phyloP scores from a whole-genome alignment of 2,888 invertebrate species.

The Ctena decussata region DNA sequence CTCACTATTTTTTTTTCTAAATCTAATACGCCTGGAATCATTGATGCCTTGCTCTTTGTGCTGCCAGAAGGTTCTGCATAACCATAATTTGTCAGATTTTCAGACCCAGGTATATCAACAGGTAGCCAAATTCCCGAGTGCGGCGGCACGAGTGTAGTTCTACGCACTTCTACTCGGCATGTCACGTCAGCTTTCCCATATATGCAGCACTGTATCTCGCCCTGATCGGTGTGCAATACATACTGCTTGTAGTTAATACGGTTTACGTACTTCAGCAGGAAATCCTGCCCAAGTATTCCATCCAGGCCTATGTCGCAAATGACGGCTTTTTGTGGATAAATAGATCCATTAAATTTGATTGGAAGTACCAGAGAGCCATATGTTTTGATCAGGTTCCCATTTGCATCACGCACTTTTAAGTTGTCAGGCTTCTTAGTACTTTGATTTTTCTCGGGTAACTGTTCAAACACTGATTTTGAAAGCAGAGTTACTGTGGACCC shows the following conservation, averaged over 20 bases:
- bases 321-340: not conserved
- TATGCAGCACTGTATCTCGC: slow-evolving; percentile 12
- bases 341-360: not conserved
- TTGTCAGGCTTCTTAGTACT: not conserved
- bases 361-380: not conserved
- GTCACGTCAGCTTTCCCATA: not conserved
- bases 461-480: not conserved
- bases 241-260: not conserved
- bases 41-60: not conserved
- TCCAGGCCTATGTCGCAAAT: slow-evolving; percentile 6
- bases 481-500: too few relatives aligned
- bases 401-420: not conserved
- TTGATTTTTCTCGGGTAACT: not conserved
- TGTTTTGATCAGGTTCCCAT: slow-evolving; percentile 7
- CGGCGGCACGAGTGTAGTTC: slow-evolving; percentile 8
- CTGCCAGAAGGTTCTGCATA: not conserved
- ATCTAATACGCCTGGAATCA: not conserved
- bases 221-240: not conserved
- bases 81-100: not conserved
- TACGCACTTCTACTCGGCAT: slow-evolving; percentile 8
- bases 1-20: not conserved
- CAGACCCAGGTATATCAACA: slow-evolving; percentile 8
- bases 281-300: slow-evolving; percentile 13
- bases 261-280: not conserved
- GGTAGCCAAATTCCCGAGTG: not conserved